Base-by-base conservation (phyloP, 1,140 invertebrate genomes). In the Pemphigus obesinymphae region DNA sequence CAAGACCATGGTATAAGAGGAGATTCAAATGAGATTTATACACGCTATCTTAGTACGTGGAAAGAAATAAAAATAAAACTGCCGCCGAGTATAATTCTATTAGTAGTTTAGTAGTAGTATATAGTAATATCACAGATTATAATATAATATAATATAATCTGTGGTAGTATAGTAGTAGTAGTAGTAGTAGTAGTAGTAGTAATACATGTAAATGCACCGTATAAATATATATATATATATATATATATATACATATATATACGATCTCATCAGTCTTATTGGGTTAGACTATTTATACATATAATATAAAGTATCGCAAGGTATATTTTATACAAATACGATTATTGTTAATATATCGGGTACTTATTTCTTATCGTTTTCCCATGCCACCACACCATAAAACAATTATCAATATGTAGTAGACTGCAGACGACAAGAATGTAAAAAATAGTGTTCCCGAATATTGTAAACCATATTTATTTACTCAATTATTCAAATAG, bases 261-360 rank as follows among this genome's bases (percentile, higher is more conserved):
- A 80, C 76, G 76, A 80, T 80, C 55, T 80, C 55, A 80, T 80
- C 76, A 80, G 76, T 80, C 76, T 80, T 80, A 80, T 80, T n/a
- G 17, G 31, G 34, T 61, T 80, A 40, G 76, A 80, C 37, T 80
- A 80, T 31, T 26, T 37, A 23, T 17, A 40, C 6, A 73, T 29
- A 48, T 26, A 72, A 26, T 17, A 23, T 43, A 20, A 29, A 63
- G 7, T 26, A 61, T 61, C 43, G 1, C 13, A 45, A 45, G 43
- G 43, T 7, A 34, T 26, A 53, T n/a, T n/a, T n/a, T n/a, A n/a
- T n/a, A n/a, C n/a, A n/a, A n/a, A n/a, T n/a, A n/a, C n/a, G n/a
- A n/a, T n/a, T n/a, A n/a, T n/a, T n/a, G n/a, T n/a, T n/a, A n/a
- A n/a, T n/a, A n/a, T n/a, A n/a, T n/a, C n/a, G n/a, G n/a, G n/a